phyloP scores from a whole-genome alignment of 2,888 invertebrate genomes.

The Pammene fasciana region DNA sequence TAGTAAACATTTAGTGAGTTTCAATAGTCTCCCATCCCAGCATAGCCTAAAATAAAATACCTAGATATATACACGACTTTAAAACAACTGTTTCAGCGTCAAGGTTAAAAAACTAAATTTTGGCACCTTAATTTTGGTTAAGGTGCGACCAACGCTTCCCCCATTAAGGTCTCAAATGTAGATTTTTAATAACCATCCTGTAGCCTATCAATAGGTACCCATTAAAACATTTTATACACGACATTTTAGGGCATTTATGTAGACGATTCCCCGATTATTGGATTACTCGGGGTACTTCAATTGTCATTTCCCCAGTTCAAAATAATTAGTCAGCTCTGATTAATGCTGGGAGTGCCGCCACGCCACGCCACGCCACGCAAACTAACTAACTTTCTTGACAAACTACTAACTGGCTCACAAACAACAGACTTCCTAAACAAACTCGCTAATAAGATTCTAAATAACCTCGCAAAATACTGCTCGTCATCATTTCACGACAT shows the following conservation, averaged over 20 bases:
- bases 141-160: too few species aligned
- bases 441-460: constrained; percentile 21
- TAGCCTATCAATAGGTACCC: background rate
- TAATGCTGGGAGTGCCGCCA: constrained; percentile 2
- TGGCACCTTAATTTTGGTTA: too few species aligned
- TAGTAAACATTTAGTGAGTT: too few species aligned
- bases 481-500: background rate
- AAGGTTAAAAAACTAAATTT: too few species aligned
- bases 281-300: background rate
- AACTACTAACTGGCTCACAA: constrained; percentile 25
- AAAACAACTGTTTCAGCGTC: too few species aligned
- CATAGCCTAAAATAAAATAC: too few species aligned
- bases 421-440: constrained; percentile 23
- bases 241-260: too few species aligned
- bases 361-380: constrained; percentile 3
- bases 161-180: too few species aligned
- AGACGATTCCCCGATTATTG: background rate
- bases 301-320: constrained; percentile 9
- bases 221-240: background rate
- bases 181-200: too few species aligned
- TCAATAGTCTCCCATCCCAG: too few species aligned
- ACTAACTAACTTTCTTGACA: constrained; percentile 22
- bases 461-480: constrained; percentile 3
- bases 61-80: too few species aligned
- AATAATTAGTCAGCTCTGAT: constrained; percentile 28